Conservation (phyloP, 2,888 invertebrate species). For the Rhagonycha lutea region DNA sequence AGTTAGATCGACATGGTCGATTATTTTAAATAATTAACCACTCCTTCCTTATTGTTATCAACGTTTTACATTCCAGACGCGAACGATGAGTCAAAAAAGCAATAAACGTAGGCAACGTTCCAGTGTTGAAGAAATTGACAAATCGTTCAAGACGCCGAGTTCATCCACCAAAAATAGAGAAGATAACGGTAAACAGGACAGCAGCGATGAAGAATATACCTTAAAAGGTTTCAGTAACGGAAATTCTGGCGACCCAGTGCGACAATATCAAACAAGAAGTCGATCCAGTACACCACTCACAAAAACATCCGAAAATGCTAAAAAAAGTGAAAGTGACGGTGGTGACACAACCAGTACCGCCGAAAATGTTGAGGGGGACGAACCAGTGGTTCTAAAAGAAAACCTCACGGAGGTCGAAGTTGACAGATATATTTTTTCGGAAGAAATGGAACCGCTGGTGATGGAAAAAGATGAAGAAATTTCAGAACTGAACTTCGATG, state of each 20-base stretch:
- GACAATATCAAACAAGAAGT: slow-evolving; percentile 17
- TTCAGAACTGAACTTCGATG: slow-evolving; percentile 49
- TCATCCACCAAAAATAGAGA: slow-evolving; percentile 10
- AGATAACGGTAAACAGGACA: background rate
- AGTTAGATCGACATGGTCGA: slow-evolving; percentile 26
- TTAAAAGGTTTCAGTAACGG: background rate
- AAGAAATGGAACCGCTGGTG: background rate
- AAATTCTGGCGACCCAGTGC: background rate
- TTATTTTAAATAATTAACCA: slow-evolving; percentile 10
- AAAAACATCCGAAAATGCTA: background rate
- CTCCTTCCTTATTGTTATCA: slow-evolving; percentile 4
- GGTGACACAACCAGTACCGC: background rate
- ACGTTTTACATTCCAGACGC: background rate
- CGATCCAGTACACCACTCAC: slow-evolving; percentile 21
- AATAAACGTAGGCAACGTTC: slow-evolving; percentile 12
- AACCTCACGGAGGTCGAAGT: background rate
- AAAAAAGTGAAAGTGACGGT: background rate
- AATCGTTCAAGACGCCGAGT: slow-evolving; percentile 10
- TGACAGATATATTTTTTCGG: background rate
- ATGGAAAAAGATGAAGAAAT: slow-evolving; percentile 37
- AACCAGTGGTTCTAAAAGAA: background rate
- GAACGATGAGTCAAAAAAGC: slow-evolving; percentile 22
- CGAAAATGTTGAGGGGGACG: background rate
- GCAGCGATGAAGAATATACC: background rate
- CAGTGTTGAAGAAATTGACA: slow-evolving; percentile 10